Conservation (phyloP, 2,888 invertebrate species). For the Cerastis leucographa region DNA sequence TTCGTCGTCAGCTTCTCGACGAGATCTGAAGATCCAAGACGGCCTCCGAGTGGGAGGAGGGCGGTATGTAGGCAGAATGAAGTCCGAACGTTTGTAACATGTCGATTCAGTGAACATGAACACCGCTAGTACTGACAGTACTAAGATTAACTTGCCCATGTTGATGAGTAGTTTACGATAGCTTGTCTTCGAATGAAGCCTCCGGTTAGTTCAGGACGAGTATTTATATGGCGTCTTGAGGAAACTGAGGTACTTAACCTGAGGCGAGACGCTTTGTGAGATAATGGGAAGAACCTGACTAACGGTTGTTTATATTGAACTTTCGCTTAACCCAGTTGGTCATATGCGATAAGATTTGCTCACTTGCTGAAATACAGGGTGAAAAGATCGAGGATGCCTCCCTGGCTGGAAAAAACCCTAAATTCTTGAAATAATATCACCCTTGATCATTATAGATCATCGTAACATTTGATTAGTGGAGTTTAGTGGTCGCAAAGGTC, state of each 20-base stretch:
- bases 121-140: conserved; percentile 47
- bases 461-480: too few species aligned
- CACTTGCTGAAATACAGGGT: not conserved
- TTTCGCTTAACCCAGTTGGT: conserved; percentile 17
- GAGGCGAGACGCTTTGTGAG: not conserved
- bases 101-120: conserved; percentile 49
- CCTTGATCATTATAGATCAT: too few species aligned
- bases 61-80: conserved; percentile 40
- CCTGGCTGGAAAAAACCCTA: not conserved
- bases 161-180: conserved; percentile 17
- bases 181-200: conserved; percentile 34
- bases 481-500: too few species aligned
- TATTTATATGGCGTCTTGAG: conserved; percentile 50
- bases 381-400: not conserved
- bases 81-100: conserved; percentile 25
- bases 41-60: conserved; percentile 26
- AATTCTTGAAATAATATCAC: not conserved
- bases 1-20: conserved; percentile 37
- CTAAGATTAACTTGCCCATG: conserved; percentile 47
- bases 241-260: conserved; percentile 54
- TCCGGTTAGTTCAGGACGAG: not conserved
- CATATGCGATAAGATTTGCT: conserved; percentile 21
- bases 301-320: conserved; percentile 23
- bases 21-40: conserved; percentile 13
- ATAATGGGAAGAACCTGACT: conserved; percentile 53